Conservation (phyloP, 2,797 vertebrate species). For the Urophycis tenuis region DNA sequence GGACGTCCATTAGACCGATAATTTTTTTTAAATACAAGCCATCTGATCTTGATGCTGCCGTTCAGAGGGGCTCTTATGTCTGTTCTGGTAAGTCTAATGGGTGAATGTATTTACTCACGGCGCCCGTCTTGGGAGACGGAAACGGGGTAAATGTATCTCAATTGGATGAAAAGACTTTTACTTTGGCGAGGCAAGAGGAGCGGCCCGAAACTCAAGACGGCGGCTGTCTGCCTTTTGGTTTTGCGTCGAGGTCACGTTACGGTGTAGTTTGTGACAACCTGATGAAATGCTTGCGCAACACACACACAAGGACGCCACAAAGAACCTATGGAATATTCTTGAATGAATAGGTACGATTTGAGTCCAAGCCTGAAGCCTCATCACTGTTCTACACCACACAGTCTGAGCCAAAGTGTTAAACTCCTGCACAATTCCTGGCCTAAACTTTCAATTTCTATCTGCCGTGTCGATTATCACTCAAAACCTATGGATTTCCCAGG, state of each 20-base stretch:
- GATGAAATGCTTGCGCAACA: background rate
- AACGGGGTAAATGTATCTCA: background rate
- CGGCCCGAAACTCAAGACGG: background rate
- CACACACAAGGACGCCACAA: background rate
- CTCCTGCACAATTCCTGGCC: too few relatives aligned
- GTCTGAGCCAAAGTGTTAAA: too few relatives aligned
- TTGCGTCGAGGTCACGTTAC: background rate
- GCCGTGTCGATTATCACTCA: background rate
- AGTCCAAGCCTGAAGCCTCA: background rate
- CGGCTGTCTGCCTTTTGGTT: background rate
- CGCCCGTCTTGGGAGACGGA: background rate
- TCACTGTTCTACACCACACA: background rate
- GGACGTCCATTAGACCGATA: background rate
- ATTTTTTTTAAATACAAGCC: background rate
- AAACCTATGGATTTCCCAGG: background rate
- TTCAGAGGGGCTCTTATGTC: background rate
- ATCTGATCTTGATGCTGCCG: background rate
- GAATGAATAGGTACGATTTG: background rate
- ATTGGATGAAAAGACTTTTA: background rate
- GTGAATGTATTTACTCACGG: background rate
- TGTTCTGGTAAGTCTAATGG: constrained; percentile 1
- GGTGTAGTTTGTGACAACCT: background rate
- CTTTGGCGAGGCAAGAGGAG: background rate
- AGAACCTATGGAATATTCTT: background rate
- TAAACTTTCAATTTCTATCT: background rate